Base-by-base conservation (phyloP, 2,113 vertebrate species). In the Perca schrenkii region DNA sequence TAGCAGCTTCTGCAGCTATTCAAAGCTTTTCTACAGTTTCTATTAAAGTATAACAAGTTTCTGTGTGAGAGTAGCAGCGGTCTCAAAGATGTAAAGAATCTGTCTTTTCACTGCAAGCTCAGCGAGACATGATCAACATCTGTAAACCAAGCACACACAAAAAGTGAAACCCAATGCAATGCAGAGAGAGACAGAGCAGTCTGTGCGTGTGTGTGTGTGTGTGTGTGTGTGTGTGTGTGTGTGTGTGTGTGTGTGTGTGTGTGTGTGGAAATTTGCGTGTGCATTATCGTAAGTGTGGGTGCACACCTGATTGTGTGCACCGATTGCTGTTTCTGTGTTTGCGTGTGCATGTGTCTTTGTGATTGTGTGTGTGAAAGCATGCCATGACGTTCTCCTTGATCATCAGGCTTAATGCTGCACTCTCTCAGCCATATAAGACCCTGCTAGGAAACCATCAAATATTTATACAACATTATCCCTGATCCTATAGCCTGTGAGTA, bases 91-190 rank as follows among this genome's bases (percentile, higher is more conserved):
- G 93, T 96, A 96, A 96, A 94, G 95, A 96, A 97, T 96, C 96
- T 93, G 90, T 91, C 92, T 92, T 85, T 88, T 95, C 92, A 87
- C 90, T 93, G 95, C 96, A 95, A 95, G 93, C 96, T 89, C 94
- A 96, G 96, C 95, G 95, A 95, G 93, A 96, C 94, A 93, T 96
- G 97, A 97, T 97, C 96, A 96, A 96, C 95, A 97, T 97, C 96
- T 96, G 97, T 96, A 96, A 98, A 96, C 96, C 92, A 95, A 97
- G 80, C 79, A 77, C 78, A 84, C 21, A 12, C 19, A 28, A 68
- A 82, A 64, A 85, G 83, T 88, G 89, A 86, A 91, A 93, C 86
- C 68, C 56, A 84, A 91, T 79, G 83, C 79, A 87, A 47, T 80
- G 60, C 85, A 84, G 81, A 71, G n/a, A 36, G 66, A 75, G 47